Percentiles rank a stretch among this genome's conserved stretches.
Conservation (phyloP, 2,797 vertebrate genomes). For the Phyllotis vaccarum region DNA sequence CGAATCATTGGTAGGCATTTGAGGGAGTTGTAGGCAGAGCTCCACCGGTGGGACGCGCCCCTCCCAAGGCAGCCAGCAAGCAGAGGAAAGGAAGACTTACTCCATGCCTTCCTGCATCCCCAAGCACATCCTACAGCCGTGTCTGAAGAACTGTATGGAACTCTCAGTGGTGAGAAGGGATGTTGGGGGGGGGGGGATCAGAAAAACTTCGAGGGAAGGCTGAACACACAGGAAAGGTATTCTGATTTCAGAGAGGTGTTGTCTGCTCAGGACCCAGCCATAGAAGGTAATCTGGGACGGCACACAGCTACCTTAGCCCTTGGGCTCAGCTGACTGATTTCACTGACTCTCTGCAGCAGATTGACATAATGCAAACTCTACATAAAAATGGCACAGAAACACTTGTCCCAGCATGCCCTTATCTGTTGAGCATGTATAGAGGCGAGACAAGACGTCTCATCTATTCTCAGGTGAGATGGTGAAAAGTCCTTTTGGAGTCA, state of each 20-base stretch:
- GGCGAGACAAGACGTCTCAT: neutral
- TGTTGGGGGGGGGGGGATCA: neutral
- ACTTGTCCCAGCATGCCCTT: neutral
- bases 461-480: constrained; percentile 63
- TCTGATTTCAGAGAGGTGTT: constrained; percentile 60
- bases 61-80: too few species aligned
- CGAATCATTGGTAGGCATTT: too few species aligned
- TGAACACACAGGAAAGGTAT: neutral
- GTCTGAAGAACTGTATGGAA: neutral
- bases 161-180: constrained; percentile 6
- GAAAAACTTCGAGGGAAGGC: neutral
- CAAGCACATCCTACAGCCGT: neutral
- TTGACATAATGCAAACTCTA: constrained; percentile 62
- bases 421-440: neutral
- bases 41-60: accelerated
- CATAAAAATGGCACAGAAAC: neutral
- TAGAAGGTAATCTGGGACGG: constrained; percentile 75
- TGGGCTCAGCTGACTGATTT: constrained; percentile 78
- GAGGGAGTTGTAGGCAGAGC: neutral
- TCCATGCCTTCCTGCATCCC: neutral
- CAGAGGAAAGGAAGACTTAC: neutral
- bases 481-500: constrained; percentile 32
- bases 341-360: constrained; percentile 65
- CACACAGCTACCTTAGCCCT: constrained; percentile 67
- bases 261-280: constrained; percentile 59